These are phyloP conservation scores for Cinclus mexicanus DNA, from an alignment of 2,113 vertebrate genomes.

Conservation along the genomic window DNA sequence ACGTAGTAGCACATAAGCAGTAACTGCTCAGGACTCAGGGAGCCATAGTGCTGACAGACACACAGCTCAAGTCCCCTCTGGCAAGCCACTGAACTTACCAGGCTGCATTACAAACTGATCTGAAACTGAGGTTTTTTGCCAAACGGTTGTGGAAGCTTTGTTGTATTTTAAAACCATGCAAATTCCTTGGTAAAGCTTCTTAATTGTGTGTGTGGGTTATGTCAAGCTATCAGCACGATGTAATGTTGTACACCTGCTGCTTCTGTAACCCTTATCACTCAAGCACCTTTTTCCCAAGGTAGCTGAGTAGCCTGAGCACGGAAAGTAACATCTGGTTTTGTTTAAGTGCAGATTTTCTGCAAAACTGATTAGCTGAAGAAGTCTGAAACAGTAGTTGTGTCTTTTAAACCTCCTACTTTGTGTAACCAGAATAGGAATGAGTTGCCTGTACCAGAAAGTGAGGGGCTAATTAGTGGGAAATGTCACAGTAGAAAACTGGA, in stretches of 20 bases:
- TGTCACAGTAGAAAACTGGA: not conserved
- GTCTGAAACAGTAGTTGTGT: not conserved
- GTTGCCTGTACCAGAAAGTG: not conserved
- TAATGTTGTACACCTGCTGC: not conserved
- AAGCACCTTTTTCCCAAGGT: not conserved
- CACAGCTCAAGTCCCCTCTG: not conserved
- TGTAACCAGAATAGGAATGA: not conserved
- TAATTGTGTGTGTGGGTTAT: not conserved
- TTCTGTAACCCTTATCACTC: not conserved
- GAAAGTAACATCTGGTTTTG: not conserved
- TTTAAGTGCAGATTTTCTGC: not conserved
- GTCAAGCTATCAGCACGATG: not conserved
- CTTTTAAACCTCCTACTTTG: not conserved
- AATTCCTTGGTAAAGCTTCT: not conserved
- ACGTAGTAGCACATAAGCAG: not conserved
- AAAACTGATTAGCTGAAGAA: not conserved
- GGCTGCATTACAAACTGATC: not conserved
- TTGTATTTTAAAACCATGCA: not conserved
- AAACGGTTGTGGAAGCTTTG: not conserved
- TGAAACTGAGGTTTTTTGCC: not conserved
- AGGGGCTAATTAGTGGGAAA: not conserved
- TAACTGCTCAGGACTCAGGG: not conserved
- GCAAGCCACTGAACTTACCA: not conserved
- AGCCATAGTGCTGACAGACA: rapidly evolving
- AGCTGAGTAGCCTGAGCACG: not conserved